phyloP scores from a whole-genome alignment of 23 tunicate species.

The Phallusia fumigata region DNA sequence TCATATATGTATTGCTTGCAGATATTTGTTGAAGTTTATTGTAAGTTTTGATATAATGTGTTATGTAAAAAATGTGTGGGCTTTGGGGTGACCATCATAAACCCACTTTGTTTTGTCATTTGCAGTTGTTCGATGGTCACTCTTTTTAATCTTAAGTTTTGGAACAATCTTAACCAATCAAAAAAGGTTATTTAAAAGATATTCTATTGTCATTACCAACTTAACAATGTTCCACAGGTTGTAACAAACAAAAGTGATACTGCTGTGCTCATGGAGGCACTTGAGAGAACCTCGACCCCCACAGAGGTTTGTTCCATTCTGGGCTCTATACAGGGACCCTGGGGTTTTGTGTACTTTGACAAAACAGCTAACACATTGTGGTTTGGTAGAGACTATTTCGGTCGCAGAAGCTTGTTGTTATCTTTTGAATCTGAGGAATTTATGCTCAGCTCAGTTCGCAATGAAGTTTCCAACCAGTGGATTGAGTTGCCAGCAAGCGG shows the following conservation, averaged over 20 bases:
- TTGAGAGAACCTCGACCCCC: slow-evolving; percentile 6
- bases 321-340: slow-evolving; percentile 61
- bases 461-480: slow-evolving; percentile 28
- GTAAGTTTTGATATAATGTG: too few species aligned
- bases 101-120: too few species aligned
- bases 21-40: too few species aligned
- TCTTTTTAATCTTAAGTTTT: too few species aligned
- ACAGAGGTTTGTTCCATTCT: slow-evolving; percentile 29
- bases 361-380: slow-evolving; percentile 31
- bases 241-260: slow-evolving; percentile 55
- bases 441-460: slow-evolving; percentile 26
- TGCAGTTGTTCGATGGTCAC: too few species aligned
- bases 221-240: slow-evolving; percentile 47
- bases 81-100: too few species aligned
- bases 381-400: slow-evolving; percentile 91
- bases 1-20: too few species aligned
- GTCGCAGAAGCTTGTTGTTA: slow-evolving; percentile 70
- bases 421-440: slow-evolving; percentile 3
- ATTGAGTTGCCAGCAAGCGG: slow-evolving; percentile 62
- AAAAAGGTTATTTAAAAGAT: too few species aligned
- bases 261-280: slow-evolving; percentile 10
- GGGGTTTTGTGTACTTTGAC: slow-evolving; percentile 72
- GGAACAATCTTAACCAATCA: too few species aligned
- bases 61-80: too few species aligned
- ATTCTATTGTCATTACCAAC: too few species aligned